These are phyloP conservation scores for Tauraco hartlaubi DNA, from an alignment of 2,797 vertebrate species.

Conservation along the genomic window DNA sequence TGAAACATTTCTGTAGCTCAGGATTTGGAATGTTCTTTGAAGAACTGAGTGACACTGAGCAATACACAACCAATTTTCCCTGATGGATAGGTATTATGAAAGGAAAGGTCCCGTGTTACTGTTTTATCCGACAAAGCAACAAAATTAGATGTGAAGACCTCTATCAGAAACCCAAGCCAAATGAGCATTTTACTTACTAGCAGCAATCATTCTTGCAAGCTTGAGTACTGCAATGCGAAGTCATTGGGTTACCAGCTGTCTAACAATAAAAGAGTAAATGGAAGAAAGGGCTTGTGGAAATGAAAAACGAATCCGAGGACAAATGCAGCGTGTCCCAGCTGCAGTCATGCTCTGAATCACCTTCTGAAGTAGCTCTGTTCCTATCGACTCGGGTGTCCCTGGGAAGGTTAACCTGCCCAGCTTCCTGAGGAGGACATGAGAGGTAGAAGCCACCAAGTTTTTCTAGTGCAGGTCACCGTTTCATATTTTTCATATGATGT, in stretches of 20 bases:
- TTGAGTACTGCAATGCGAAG: background rate
- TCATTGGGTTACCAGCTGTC: background rate
- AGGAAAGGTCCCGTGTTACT: background rate
- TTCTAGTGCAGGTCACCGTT: background rate
- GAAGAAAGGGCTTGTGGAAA: background rate
- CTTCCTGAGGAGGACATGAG: background rate
- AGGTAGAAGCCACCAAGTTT: background rate
- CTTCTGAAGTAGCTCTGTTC: background rate
- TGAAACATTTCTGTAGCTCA: background rate
- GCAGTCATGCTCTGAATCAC: background rate
- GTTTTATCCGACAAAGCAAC: background rate
- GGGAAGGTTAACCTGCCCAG: background rate
- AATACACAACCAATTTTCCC: background rate
- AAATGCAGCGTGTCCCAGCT: background rate
- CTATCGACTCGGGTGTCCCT: background rate
- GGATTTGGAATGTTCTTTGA: background rate
- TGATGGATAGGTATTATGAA: background rate
- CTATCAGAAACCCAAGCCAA: background rate
- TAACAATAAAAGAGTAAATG: background rate
- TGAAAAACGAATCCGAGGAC: background rate
- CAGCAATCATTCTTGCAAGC: background rate
- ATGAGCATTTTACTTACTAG: background rate
- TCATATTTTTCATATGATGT: background rate
- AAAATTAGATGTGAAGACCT: background rate
- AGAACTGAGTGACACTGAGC: background rate